Evolutionary conservation across 1,140 invertebrate genomes (phyloP), one percentile per base, ranked within the genome.

Genomic region (Drosophila repletoides): DNA sequence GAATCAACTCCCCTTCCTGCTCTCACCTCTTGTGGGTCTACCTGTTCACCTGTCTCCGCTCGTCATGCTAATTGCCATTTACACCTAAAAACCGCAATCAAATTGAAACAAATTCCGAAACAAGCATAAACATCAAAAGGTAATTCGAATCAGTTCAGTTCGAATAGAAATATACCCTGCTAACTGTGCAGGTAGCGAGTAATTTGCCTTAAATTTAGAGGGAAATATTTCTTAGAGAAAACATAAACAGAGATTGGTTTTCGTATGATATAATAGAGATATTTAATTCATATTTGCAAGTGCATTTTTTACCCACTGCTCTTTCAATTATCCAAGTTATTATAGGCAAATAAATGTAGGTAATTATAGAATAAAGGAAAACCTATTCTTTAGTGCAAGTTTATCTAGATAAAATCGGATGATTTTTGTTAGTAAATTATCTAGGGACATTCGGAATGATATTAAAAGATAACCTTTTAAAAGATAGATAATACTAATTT

Each of bases 41-140:
- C 1, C 31, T 29, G 7, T n/a, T n/a, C 14, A 9, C 24, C 7
- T n/a, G n/a, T 46, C 26, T 17, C 24, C 60, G 31, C 64, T 61
- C 73, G 31, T 77, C 69, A 65, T 26, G 34, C 76, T 83, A 83
- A 81, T 83, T 76, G 72, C 77, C 77, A 72, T 72, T 80, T 80
- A 80, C 76, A 80, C 76, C 76, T 81, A 48, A 60, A 81, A 72
- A 70, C 61, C 43, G 56, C 67, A 59, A 76, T 80, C 31, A 81
- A 81, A 81, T 58, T 61, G 53, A 61, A 74, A 65, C 59, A 53
- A 60, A 75, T 60, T 74, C 61, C 53, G 22, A 28, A 14, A 48
- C 46, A 65, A 60, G 24, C 61, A 49, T 74, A 31, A 46, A 26
- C 24, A 28, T 26, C 10, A 2, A 46, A 48, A 17, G 7, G 5